Conservation (phyloP, 1,140 invertebrate species). For the Apocrypta bakeri region DNA sequence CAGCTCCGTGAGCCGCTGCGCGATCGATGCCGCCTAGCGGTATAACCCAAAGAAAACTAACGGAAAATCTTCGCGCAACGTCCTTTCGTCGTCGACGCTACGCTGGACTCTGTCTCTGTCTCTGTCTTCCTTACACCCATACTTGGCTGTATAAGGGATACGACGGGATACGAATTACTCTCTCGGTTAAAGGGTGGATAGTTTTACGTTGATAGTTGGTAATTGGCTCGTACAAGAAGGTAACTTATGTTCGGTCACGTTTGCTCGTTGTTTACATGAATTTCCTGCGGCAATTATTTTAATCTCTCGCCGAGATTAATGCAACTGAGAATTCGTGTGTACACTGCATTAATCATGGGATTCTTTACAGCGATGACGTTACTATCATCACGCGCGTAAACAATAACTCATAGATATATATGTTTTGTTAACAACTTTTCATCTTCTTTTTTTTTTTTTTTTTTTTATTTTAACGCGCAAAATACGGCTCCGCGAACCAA, state of each 20-base stretch:
- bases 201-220: too few species aligned
- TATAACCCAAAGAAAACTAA: slow-evolving; percentile 47
- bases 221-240: too few species aligned
- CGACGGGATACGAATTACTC: neutral
- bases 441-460: too few species aligned
- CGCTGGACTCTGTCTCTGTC: neutral
- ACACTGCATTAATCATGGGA: neutral
- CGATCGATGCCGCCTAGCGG: slow-evolving; percentile 50
- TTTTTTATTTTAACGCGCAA: too few species aligned
- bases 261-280: too few species aligned
- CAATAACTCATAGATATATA: neutral
- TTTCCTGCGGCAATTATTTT: neutral
- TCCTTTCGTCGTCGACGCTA: neutral
- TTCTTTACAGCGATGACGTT: neutral
- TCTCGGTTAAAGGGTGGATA: too few species aligned
- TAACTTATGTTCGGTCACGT: too few species aligned
- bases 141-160: neutral
- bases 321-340: neutral
- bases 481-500: too few species aligned
- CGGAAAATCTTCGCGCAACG: slow-evolving; percentile 42
- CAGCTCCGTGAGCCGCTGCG: neutral
- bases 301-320: neutral
- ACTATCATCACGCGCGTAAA: neutral
- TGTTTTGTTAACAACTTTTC: too few species aligned
- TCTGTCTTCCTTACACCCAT: neutral